Percentiles rank a stretch among this genome's conserved stretches.
Conservation (phyloP, 2,113 vertebrate species). For the Arizona elegans region DNA sequence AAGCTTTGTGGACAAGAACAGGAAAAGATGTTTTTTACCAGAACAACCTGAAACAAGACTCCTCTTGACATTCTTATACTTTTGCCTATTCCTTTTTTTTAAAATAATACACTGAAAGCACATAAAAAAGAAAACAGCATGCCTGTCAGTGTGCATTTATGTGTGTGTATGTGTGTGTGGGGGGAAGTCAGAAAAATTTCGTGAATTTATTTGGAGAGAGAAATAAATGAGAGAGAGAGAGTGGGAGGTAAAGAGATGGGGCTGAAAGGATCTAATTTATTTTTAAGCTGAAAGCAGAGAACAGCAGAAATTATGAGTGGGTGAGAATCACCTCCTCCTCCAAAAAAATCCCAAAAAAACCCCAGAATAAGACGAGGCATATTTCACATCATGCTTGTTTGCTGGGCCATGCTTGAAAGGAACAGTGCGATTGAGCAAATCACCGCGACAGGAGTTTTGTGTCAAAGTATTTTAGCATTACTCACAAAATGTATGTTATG, state of each 20-base stretch:
- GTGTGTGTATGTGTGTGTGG: not conserved
- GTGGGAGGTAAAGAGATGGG: not conserved
- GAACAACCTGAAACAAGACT: not conserved
- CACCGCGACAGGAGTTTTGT: no score
- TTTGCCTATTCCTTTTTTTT: not conserved
- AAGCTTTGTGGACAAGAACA: not conserved
- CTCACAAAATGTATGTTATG: slow-evolving; percentile 92
- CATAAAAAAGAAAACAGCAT: not conserved
- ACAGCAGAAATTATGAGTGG: not conserved
- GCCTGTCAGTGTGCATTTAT: not conserved
- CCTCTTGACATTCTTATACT: not conserved
- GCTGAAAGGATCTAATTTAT: not conserved
- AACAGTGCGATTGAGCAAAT: not conserved
- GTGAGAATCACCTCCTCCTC: not conserved
- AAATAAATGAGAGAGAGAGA: not conserved
- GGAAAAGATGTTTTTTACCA: not conserved
- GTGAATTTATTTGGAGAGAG: not conserved
- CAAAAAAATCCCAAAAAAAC: no score
- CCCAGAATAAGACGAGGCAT: not conserved
- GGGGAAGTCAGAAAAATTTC: not conserved
- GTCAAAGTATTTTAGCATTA: not conserved
- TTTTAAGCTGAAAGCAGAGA: not conserved
- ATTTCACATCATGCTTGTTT: not conserved
- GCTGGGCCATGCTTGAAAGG: not conserved
- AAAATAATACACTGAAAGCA: not conserved